Conservation (phyloP, 2,797 vertebrate genomes). For the Alectoris magna region DNA sequence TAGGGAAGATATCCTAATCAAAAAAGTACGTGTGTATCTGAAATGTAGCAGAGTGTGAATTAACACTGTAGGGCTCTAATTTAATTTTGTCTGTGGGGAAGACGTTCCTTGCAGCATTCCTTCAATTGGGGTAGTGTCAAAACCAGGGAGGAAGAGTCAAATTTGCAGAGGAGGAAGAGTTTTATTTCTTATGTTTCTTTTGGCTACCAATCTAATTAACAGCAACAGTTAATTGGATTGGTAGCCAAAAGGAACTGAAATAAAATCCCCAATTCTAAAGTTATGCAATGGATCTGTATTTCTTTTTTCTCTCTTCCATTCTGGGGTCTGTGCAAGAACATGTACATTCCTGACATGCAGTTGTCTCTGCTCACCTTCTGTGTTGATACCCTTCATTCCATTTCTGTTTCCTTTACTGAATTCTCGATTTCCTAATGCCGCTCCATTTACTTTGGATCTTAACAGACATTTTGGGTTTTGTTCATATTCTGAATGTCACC, state of each 20-base stretch:
- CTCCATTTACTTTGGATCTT: not conserved
- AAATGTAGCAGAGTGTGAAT: conserved; percentile 21
- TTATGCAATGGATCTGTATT: not conserved
- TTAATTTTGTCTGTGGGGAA: conserved; percentile 53
- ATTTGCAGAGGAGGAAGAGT: not conserved
- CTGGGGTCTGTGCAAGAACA: not conserved
- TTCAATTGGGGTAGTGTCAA: not conserved
- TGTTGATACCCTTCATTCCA: not conserved
- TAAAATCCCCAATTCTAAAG: conserved; percentile 21
- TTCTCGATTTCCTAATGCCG: not conserved
- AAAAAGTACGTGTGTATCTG: not conserved
- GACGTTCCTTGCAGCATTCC: conserved; percentile 8
- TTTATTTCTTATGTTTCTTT: conserved; percentile 57
- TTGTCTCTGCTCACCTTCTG: not conserved
- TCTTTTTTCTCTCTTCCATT: not conserved
- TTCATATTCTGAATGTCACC: not conserved
- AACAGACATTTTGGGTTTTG: not conserved
- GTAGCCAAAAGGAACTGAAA: conserved; percentile 51
- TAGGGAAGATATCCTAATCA: conserved; percentile 36
- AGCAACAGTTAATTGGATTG: conserved; percentile 54
- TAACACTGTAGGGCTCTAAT: conserved; percentile 38
- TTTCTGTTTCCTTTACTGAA: not conserved
- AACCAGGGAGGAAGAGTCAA: not conserved
- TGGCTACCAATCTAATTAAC: conserved; percentile 63
- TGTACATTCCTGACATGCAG: not conserved